Evolutionary conservation across 2,113 vertebrate genomes (phyloP), one percentile per base, ranked within the genome.

Genomic region (Gymnorhina tibicen): DNA sequence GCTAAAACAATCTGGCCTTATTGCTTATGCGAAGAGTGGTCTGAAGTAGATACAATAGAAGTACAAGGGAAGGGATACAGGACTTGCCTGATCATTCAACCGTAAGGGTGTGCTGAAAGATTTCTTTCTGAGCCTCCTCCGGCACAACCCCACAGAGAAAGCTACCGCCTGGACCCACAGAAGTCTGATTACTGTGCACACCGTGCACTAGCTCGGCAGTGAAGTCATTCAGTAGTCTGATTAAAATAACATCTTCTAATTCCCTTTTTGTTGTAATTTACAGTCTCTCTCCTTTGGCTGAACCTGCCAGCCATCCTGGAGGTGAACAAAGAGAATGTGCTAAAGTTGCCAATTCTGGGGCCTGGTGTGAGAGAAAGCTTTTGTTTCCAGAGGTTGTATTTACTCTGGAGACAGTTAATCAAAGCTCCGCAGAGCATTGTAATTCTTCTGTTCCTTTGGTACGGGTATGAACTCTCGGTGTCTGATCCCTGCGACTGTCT

Each of bases 221-320:
- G 83, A 97, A 95, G 83, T 95, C 92, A 96, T 93, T 93, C 96
- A 91, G 95, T 87, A 96, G 95, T 46, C 92, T 95, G 97, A 97
- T 92, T 96, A 94, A 96, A 97, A 97, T 77, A 97, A 96, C 95
- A 97, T 96, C 95, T 95, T 96, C 95, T 95, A 95, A 97, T 95
- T 97, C 96, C 89, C 81, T 97, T 95, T 96, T 91, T 96, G 95
- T 96, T 94, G 87, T 81, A 96, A 97, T 97, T 97, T 96, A 97
- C 93, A 93, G 87, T 80, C 91, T 49, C 89, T 97, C 95, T 97
- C 97, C 97, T 97, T 96, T 97, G 97, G 96, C 97, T 97, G 97
- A 97, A 97, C 96, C 96, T 97, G 92, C 96, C 86, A 95, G 95
- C 96, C 96, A 93, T 97, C 91, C 96, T 97, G 96, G 96, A 97